phyloP scores from a whole-genome alignment of 1,140 invertebrate species.

The Diorhabda sublineata region DNA sequence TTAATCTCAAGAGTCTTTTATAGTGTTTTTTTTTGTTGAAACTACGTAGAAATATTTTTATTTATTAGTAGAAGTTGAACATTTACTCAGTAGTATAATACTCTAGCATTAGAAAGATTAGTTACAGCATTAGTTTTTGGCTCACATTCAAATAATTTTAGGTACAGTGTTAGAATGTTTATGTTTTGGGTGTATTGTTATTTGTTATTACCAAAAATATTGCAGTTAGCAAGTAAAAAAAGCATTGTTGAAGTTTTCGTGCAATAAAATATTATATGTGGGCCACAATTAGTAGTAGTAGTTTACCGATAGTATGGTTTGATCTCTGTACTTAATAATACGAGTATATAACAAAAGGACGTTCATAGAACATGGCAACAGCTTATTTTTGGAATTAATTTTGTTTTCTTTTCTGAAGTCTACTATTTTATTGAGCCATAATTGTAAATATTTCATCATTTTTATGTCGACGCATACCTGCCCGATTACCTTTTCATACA shows the following conservation, averaged over 20 bases:
- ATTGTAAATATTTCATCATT: too few relatives aligned
- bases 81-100: background rate
- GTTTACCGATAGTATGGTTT: background rate
- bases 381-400: too few relatives aligned
- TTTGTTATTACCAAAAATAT: slow-evolving; percentile 15
- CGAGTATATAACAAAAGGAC: background rate
- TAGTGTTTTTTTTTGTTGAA: background rate
- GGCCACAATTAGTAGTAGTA: slow-evolving; percentile 9
- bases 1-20: too few relatives aligned
- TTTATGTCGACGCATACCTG: too few relatives aligned
- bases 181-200: slow-evolving; percentile 12
- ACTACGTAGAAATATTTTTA: background rate
- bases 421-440: too few relatives aligned
- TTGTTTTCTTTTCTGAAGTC: too few relatives aligned
- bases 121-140: slow-evolving; percentile 11
- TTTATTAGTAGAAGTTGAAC: background rate
- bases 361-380: background rate
- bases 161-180: slow-evolving; percentile 9
- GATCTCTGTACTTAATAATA: background rate
- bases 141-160: slow-evolving; percentile 5
- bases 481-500: too few relatives aligned
- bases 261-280: slow-evolving; percentile 14
- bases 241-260: slow-evolving; percentile 16
- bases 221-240: slow-evolving; percentile 13
- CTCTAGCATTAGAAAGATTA: background rate